A percentile compares a stretch with the other conserved stretches of the same genome.
Evolutionary conservation across 2,888 invertebrate species (phyloP).

Genomic region (Cheilosia urbana): DNA sequence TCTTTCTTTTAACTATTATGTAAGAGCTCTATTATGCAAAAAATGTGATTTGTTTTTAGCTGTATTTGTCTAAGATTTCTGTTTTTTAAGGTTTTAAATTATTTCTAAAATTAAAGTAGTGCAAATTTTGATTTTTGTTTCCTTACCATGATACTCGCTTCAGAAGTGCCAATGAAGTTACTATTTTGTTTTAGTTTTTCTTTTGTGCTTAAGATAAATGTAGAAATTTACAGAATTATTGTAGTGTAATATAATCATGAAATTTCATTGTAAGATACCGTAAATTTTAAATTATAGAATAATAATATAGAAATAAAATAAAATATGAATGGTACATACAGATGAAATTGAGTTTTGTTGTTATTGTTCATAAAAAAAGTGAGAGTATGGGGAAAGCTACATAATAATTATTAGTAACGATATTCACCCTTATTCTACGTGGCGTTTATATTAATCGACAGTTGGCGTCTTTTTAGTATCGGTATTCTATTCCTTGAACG

Average conservation of each 20-base stretch:
- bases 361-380: background rate
- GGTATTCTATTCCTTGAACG: no score
- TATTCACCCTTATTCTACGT: no score
- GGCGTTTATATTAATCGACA: no score
- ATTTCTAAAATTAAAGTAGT: conserved; percentile 19
- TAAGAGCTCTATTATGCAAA: conserved; percentile 38
- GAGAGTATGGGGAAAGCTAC: no score
- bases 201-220: conserved; percentile 32
- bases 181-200: conserved; percentile 15
- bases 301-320: conserved; percentile 23
- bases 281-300: conserved; percentile 20
- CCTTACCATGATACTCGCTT: conserved; percentile 50
- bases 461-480: no score
- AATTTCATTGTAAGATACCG: conserved; percentile 52
- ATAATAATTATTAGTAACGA: no score
- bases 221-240: conserved; percentile 35
- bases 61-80: conserved; percentile 17
- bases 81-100: conserved; percentile 25
- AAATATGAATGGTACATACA: conserved; percentile 6
- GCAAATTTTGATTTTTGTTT: conserved; percentile 24
- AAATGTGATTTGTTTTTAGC: conserved; percentile 51
- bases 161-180: conserved; percentile 57
- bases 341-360: background rate
- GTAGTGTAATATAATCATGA: conserved; percentile 52
- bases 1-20: background rate